These are phyloP conservation scores for Menura novaehollandiae DNA, from an alignment of 2,113 vertebrate species.

Conservation along the genomic window DNA sequence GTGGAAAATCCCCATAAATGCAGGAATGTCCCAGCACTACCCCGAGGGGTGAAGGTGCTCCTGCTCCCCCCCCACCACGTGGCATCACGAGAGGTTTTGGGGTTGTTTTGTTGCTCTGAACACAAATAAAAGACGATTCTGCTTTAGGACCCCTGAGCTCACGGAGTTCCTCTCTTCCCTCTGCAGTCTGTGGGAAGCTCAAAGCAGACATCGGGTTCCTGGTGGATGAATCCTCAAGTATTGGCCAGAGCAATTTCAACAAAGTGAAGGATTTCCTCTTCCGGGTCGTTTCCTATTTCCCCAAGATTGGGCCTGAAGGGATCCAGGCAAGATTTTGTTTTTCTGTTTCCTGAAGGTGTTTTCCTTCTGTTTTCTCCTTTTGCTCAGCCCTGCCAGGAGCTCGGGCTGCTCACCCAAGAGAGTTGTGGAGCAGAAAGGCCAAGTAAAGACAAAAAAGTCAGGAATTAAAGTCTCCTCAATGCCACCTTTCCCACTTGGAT, in stretches of 20 bases:
- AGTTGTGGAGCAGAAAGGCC: background rate
- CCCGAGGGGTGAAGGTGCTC: background rate
- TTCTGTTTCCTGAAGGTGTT: background rate
- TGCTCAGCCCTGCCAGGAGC: background rate
- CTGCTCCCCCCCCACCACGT: background rate
- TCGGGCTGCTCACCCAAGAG: background rate
- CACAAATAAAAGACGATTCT: background rate
- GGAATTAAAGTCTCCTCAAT: background rate
- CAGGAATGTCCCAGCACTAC: background rate
- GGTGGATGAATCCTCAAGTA: slow-evolving; percentile 89
- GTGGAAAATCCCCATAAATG: rapidly evolving
- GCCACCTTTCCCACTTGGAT: background rate
- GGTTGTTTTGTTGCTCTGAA: background rate
- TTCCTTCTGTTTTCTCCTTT: background rate
- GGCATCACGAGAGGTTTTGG: rapidly evolving
- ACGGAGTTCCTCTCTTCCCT: background rate
- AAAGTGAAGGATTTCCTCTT: slow-evolving; percentile 90
- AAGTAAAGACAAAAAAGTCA: background rate
- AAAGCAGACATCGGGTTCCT: slow-evolving; percentile 86
- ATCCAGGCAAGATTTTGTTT: slow-evolving; percentile 71
- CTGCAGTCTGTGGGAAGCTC: slow-evolving; percentile 80
- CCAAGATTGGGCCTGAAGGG: slow-evolving; percentile 78
- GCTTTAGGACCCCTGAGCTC: background rate
- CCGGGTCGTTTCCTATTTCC: slow-evolving; percentile 84
- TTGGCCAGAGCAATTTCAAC: slow-evolving; percentile 82